phyloP scores from a whole-genome alignment of 2,797 vertebrate species.

The Carduelis carduelis region DNA sequence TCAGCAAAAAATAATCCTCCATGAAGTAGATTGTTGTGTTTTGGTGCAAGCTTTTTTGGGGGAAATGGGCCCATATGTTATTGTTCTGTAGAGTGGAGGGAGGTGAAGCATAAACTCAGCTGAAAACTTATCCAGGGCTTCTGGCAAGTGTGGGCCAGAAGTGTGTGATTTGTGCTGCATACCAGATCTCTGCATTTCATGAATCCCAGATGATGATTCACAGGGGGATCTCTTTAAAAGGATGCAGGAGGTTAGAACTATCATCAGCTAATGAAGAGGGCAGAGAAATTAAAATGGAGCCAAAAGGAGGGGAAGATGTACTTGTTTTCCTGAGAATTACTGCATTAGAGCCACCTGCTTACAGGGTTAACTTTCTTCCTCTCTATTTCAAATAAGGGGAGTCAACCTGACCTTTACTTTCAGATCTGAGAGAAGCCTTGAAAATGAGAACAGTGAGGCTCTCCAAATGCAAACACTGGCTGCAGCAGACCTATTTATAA shows the following conservation, averaged over 20 bases:
- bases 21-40: neutral
- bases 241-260: neutral
- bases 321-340: neutral
- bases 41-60: neutral
- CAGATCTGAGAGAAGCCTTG: slow-evolving; percentile 50
- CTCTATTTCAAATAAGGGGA: slow-evolving; percentile 31
- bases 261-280: neutral
- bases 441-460: slow-evolving; percentile 28
- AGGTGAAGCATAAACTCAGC: slow-evolving; percentile 55
- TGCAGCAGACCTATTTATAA: slow-evolving; percentile 58
- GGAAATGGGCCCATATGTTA: slow-evolving; percentile 34
- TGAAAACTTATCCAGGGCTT: slow-evolving; percentile 9
- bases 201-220: neutral
- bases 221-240: neutral
- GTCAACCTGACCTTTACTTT: slow-evolving; percentile 53
- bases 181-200: neutral
- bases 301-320: neutral
- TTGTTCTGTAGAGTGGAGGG: slow-evolving; percentile 20
- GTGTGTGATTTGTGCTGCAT: neutral
- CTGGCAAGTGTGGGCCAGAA: neutral
- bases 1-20: slow-evolving; percentile 46
- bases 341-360: neutral
- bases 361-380: slow-evolving; percentile 32
- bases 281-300: neutral
- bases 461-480: slow-evolving; percentile 54